Base-by-base conservation (phyloP, 2,888 invertebrate species). In the Hypomecis atomaria region DNA sequence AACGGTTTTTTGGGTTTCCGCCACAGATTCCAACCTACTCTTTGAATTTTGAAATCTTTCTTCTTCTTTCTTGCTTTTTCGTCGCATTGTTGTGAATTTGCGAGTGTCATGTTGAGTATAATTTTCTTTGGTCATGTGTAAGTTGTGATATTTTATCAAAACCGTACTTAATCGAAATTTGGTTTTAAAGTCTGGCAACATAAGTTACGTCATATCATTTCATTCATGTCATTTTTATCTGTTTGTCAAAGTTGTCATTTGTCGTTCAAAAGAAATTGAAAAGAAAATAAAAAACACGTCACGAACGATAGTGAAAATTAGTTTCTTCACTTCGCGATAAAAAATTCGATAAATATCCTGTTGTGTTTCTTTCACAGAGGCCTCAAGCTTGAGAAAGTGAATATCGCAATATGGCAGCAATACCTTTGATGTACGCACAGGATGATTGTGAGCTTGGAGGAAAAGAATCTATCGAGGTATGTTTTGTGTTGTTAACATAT, bases 401-500 rank as follows among this genome's bases (percentile, higher is more conserved):
- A 61, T 58, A 38, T 54, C 53, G 42, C 38, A 83, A 69, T 62
- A 91, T 92, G 91, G 89, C 94, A 74, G 84, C 93, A 57, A 92
- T 94, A 80, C 95, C 95, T 8, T 84, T 95, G 71, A 94, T 95
- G 85, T 91, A 94, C 69, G 91, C 93, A 38, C 94, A 95, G 72
- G 95, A 95, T 70, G 95, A 95, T 81, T 94, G 94, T 71, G 95
- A 95, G 78, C 88, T 93, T 44, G 95, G 95, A 49, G 95, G 95
- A 69, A 95, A 95, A 79, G 94, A 94, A 76, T 90, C 86, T 53
- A 87, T 92, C 11, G 87, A 92, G 86, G 92, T 92, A 86, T 82
- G 61, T 56, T 36, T 42, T 62, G 54, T 58, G 55, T 52, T 56
- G 37, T 10, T 11, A 37, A 40, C 52, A 42, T 33, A 40, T n/a